A percentile compares a stretch with the other conserved stretches of the same genome.
phyloP scores from a whole-genome alignment of 2,888 invertebrate species.

The Acronicta leporina region DNA sequence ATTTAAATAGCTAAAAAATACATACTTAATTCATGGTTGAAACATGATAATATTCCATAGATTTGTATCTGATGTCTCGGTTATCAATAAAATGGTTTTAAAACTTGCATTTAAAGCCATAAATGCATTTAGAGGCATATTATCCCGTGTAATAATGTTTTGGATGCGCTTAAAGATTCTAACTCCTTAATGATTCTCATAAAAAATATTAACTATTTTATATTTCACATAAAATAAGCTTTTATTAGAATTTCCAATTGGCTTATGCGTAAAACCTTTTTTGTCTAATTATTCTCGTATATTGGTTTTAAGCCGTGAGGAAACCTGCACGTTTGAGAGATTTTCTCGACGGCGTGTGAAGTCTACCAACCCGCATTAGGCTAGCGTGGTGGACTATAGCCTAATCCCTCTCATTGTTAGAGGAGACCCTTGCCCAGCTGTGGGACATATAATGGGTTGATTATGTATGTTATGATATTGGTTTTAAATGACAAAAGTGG shows the following conservation, averaged over 20 bases:
- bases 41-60: neutral
- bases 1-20: slow-evolving; percentile 13
- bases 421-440: no score
- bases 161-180: slow-evolving; percentile 20
- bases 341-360: no score
- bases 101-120: slow-evolving; percentile 15
- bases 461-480: no score
- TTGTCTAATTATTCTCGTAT: slow-evolving; percentile 4
- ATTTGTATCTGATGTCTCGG: slow-evolving; percentile 7
- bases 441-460: no score
- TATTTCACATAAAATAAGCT: slow-evolving; percentile 19
- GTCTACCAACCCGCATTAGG: no score
- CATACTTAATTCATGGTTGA: neutral
- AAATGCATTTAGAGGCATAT: slow-evolving; percentile 17
- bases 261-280: slow-evolving; percentile 7
- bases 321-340: no score
- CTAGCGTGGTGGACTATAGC: no score
- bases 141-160: slow-evolving; percentile 24
- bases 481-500: slow-evolving; percentile 1
- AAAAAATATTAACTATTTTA: slow-evolving; percentile 31
- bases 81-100: slow-evolving; percentile 25
- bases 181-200: slow-evolving; percentile 16
- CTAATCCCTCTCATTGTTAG: no score
- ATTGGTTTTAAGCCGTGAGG: no score
- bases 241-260: slow-evolving; percentile 20